phyloP scores from a whole-genome alignment of 2,113 vertebrate genomes.

The Diphyllodes magnificus region DNA sequence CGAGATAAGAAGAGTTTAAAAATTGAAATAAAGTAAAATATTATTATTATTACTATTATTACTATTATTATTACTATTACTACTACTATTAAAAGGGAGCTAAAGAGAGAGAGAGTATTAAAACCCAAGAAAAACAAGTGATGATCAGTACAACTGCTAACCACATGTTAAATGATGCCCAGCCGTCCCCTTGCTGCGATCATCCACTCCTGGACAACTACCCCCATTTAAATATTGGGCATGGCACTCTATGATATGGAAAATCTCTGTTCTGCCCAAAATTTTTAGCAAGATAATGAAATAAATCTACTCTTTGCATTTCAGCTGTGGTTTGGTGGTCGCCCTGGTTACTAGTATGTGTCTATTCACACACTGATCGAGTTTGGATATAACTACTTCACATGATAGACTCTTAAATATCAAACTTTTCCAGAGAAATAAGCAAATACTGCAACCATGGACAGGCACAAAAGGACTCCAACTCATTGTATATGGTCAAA shows the following conservation, averaged over 20 bases:
- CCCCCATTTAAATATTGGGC: too few species aligned
- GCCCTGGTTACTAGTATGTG: too few species aligned
- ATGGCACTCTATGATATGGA: neutral
- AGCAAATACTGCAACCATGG: neutral
- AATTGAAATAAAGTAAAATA: neutral
- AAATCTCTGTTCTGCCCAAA: neutral
- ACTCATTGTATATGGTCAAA: neutral
- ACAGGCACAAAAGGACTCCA: neutral
- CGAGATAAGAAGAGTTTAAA: neutral
- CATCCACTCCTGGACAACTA: neutral
- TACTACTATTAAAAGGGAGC: neutral
- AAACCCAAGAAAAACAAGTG: neutral
- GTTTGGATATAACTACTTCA: neutral
- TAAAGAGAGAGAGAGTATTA: neutral
- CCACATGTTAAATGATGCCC: neutral
- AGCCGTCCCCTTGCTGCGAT: neutral
- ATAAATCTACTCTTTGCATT: neutral
- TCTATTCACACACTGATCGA: neutral
- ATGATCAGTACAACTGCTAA: neutral
- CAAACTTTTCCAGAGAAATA: neutral
- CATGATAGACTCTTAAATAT: neutral
- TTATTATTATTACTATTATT: too few species aligned
- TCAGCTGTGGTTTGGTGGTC: neutral
- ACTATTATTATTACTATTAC: rapidly evolving
- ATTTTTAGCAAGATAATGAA: neutral